These are phyloP conservation scores for Athene noctua DNA, from an alignment of 2,113 vertebrate species.

Conservation along the genomic window DNA sequence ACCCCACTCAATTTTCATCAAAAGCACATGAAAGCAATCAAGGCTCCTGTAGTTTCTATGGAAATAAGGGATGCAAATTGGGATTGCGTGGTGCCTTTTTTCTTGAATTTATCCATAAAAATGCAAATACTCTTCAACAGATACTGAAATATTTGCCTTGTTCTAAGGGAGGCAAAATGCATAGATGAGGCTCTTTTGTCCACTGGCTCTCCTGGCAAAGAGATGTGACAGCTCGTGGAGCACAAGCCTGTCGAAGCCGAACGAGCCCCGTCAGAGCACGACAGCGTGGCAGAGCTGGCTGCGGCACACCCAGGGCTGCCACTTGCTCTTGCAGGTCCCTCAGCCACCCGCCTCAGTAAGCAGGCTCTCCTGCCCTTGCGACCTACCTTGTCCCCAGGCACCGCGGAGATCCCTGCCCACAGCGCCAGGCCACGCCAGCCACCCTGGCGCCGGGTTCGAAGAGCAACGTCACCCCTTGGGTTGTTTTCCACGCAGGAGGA, in stretches of 20 bases:
- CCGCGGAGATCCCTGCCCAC: rapidly evolving
- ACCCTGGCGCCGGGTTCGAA: rapidly evolving
- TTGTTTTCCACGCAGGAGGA: neutral
- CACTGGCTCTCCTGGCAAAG: neutral
- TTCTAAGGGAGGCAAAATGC: slow-evolving; percentile 25
- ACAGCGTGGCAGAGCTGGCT: neutral
- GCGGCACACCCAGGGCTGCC: neutral
- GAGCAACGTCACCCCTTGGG: neutral
- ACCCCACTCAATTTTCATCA: slow-evolving; percentile 55
- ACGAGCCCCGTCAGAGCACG: rapidly evolving
- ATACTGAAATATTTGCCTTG: slow-evolving; percentile 51
- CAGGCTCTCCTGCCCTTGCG: neutral
- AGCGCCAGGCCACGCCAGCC: rapidly evolving
- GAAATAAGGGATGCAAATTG: slow-evolving; percentile 70
- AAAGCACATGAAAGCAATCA: slow-evolving; percentile 68
- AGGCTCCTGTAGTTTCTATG: slow-evolving; percentile 59
- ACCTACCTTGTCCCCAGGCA: neutral
- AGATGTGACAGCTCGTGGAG: neutral
- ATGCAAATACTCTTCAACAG: slow-evolving; percentile 59
- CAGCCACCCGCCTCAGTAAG: neutral
- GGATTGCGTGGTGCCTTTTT: slow-evolving; percentile 61
- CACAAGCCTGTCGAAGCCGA: neutral
- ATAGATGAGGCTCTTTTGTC: slow-evolving; percentile 12
- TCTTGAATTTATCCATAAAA: slow-evolving; percentile 70
- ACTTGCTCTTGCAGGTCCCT: neutral